Conservation (phyloP, 2,888 invertebrate species). For the Atrina japonica region DNA sequence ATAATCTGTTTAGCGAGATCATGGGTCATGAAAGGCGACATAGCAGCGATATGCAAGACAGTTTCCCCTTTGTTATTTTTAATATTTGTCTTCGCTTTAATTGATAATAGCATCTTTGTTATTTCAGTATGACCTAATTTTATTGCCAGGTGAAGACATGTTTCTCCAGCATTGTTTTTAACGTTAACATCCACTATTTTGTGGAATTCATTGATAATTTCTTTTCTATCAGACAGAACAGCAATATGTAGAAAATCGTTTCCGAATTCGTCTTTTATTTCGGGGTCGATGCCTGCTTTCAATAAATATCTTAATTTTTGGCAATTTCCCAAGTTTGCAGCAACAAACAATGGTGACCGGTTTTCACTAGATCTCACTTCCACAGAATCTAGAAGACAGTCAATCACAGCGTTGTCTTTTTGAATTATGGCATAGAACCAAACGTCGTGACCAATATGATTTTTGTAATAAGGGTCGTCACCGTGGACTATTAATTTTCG, state of each 20-base stretch:
- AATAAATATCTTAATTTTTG: conserved; percentile 71
- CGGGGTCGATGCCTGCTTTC: conserved; percentile 64
- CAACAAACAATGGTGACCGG: conserved; percentile 51
- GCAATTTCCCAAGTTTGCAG: conserved; percentile 59
- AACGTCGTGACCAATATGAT: conserved; percentile 72
- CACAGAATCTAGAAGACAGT: conserved; percentile 49
- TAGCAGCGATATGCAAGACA: conserved; percentile 72
- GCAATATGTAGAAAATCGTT: conserved; percentile 77
- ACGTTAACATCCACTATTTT: conserved; percentile 59
- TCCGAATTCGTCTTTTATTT: conserved; percentile 64
- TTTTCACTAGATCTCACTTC: conserved; percentile 17
- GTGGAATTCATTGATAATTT: conserved; percentile 66
- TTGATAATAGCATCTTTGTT: conserved; percentile 59
- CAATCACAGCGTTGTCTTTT: conserved; percentile 63
- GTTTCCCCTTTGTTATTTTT: conserved; percentile 73
- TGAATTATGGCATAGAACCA: conserved; percentile 74
- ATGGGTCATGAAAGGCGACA: conserved; percentile 59
- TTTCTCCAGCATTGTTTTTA: conserved; percentile 73
- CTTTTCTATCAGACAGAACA: conserved; percentile 66
- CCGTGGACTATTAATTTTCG: conserved; percentile 65
- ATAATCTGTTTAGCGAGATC: conserved; percentile 67
- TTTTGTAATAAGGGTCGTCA: conserved; percentile 66
- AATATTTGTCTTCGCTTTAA: conserved; percentile 73
- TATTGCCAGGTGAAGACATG: conserved; percentile 77
- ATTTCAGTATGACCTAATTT: conserved; percentile 69